Percentiles rank a stretch among this genome's conserved stretches.
These are phyloP conservation scores for Caenorhabditis parvicauda DNA, from an alignment of 2,888 invertebrate genomes.

Conservation along the genomic window DNA sequence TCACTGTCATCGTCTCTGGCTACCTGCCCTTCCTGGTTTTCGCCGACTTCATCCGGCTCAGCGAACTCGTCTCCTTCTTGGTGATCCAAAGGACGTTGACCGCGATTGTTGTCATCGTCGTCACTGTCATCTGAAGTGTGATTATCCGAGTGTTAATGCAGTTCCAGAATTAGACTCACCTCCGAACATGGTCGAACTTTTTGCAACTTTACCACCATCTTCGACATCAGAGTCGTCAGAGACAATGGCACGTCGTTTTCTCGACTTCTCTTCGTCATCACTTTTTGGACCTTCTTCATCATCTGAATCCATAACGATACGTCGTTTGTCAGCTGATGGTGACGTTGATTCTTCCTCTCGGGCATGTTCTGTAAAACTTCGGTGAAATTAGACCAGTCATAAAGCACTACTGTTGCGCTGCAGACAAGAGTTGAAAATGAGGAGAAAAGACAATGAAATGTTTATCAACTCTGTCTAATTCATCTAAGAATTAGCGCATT, in stretches of 20 bases:
- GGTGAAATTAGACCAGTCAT: neutral
- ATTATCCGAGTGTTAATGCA: neutral
- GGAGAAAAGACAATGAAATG: too few relatives aligned
- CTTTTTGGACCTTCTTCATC: slow-evolving; percentile 16
- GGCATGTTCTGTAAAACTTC: neutral
- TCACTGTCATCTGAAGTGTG: slow-evolving; percentile 16
- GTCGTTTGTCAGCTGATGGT: slow-evolving; percentile 8
- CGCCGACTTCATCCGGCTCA: slow-evolving; percentile 1
- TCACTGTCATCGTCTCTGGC: slow-evolving; percentile 2
- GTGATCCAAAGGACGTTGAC: slow-evolving; percentile 7
- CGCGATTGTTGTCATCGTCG: slow-evolving; percentile 17
- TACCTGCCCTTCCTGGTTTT: slow-evolving; percentile 4
- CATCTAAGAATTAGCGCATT: too few relatives aligned
- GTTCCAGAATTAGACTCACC: slow-evolving; percentile 5
- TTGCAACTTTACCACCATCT: slow-evolving; percentile 9
- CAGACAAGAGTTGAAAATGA: too few relatives aligned
- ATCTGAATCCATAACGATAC: slow-evolving; percentile 12
- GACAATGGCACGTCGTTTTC: slow-evolving; percentile 2
- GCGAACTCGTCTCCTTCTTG: neutral
- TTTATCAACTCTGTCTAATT: too few relatives aligned
- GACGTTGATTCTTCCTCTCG: slow-evolving; percentile 1
- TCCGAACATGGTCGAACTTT: neutral
- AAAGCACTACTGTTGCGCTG: too few relatives aligned
- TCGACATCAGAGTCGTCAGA: slow-evolving; percentile 48
- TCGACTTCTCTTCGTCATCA: neutral